Conservation (phyloP, 2,113 vertebrate species). For the Micronisus gabar region DNA sequence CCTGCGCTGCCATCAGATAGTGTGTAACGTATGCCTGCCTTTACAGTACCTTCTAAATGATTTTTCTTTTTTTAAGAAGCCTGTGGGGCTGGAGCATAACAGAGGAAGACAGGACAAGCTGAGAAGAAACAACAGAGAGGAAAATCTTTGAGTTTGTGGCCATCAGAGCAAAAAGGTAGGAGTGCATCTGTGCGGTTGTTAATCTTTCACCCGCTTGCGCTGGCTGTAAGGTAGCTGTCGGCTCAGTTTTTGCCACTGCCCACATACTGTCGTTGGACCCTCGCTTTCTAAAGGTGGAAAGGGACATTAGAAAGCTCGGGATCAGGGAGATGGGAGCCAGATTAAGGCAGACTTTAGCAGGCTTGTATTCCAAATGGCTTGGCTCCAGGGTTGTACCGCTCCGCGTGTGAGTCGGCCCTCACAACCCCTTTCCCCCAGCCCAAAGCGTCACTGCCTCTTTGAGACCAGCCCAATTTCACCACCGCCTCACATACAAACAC, state of each 20-base stretch:
- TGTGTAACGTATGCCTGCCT: background rate
- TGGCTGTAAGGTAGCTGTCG: background rate
- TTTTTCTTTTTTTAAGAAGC: background rate
- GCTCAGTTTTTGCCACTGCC: background rate
- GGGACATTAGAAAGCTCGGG: background rate
- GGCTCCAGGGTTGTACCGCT: background rate
- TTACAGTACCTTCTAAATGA: background rate
- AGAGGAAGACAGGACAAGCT: background rate
- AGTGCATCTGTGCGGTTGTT: background rate
- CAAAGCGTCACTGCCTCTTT: background rate
- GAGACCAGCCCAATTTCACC: background rate
- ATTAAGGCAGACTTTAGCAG: background rate
- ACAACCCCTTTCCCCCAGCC: background rate
- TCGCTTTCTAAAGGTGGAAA: background rate
- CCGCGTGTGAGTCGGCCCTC: accelerated
- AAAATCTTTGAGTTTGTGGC: background rate
- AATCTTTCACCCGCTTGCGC: accelerated
- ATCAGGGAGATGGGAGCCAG: background rate
- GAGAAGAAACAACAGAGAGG: background rate
- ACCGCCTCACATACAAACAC: background rate
- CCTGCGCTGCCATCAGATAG: background rate
- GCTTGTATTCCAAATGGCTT: background rate
- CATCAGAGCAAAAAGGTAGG: background rate
- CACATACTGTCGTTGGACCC: background rate
- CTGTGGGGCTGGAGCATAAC: background rate